phyloP scores from a whole-genome alignment of 2,888 invertebrate genomes.

The Drosophila anomelani region DNA sequence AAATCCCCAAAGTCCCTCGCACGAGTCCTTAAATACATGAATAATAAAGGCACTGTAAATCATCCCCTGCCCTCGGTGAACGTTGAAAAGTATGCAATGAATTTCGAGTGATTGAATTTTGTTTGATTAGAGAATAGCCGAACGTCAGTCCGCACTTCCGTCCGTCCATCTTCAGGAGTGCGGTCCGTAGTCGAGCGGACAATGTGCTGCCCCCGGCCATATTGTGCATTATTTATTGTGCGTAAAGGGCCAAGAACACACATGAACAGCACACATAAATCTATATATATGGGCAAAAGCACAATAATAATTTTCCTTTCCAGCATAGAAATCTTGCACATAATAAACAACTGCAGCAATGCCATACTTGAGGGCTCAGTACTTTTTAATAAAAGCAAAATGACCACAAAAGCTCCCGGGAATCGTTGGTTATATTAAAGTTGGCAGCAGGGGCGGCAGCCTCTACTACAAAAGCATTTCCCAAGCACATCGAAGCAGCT shows the following conservation, averaged over 20 bases:
- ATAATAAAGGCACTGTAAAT: constrained; percentile 44
- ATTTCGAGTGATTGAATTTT: constrained; percentile 51
- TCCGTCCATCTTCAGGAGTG: not conserved
- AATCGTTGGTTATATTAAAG: constrained; percentile 65
- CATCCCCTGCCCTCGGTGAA: constrained; percentile 12
- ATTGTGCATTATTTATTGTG: constrained; percentile 55
- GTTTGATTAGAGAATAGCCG: constrained; percentile 46
- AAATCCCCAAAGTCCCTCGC: constrained; percentile 24
- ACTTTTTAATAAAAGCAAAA: constrained; percentile 73
- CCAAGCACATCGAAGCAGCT: constrained; percentile 45
- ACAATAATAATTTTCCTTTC: constrained; percentile 63
- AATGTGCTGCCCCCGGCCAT: constrained; percentile 38
- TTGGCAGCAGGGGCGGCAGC: constrained; percentile 40
- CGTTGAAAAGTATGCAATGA: constrained; percentile 34
- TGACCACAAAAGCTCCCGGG: constrained; percentile 58
- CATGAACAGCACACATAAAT: constrained; percentile 32
- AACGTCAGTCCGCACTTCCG: constrained; percentile 1
- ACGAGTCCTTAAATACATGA: constrained; percentile 34
- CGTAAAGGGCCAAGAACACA: constrained; percentile 24
- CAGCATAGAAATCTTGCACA: constrained; percentile 66
- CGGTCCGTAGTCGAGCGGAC: constrained; percentile 26
- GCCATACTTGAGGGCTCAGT: constrained; percentile 34
- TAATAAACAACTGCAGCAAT: constrained; percentile 72
- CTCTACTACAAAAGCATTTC: constrained; percentile 28
- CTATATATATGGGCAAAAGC: constrained; percentile 43